Evolutionary conservation across 2,797 vertebrate species (phyloP).

Genomic region (Epinephelus malabaricus): DNA sequence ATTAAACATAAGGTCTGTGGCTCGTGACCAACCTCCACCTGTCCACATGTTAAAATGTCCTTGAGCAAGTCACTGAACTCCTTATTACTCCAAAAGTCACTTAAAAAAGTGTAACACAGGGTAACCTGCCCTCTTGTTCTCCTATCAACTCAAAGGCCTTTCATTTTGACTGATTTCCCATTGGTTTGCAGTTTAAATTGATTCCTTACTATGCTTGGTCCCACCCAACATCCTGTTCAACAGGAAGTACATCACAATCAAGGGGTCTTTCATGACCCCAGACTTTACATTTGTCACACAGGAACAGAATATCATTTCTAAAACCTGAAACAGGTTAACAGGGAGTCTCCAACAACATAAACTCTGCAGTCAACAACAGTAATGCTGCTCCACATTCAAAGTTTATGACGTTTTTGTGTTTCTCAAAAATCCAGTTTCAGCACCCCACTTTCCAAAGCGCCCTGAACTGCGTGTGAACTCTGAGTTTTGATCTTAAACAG

Average conservation of each 20-base stretch:
- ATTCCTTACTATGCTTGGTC: constrained; percentile 5
- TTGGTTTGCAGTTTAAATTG: constrained; percentile 5
- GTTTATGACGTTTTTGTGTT: background rate
- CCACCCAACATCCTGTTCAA: constrained; percentile 5
- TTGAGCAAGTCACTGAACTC: background rate
- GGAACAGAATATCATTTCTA: background rate
- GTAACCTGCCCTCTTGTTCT: background rate
- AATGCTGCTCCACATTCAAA: background rate
- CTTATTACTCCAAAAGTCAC: too few species aligned
- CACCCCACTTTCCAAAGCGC: background rate
- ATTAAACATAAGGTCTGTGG: background rate
- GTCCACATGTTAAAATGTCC: background rate
- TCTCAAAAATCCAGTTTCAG: background rate
- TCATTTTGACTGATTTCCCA: constrained; percentile 7
- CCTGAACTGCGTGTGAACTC: constrained; percentile 26
- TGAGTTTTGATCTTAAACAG: constrained; percentile 10
- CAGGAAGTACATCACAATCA: background rate
- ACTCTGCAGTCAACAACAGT: background rate
- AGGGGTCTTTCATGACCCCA: background rate
- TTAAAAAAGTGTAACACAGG: background rate
- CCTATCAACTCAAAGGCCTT: background rate
- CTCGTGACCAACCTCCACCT: background rate
- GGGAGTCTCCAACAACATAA: background rate
- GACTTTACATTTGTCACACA: background rate
- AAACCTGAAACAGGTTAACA: background rate